Evolutionary conservation across 2,113 vertebrate genomes (phyloP).

Genomic region (Phrynocephalus versicolor): DNA sequence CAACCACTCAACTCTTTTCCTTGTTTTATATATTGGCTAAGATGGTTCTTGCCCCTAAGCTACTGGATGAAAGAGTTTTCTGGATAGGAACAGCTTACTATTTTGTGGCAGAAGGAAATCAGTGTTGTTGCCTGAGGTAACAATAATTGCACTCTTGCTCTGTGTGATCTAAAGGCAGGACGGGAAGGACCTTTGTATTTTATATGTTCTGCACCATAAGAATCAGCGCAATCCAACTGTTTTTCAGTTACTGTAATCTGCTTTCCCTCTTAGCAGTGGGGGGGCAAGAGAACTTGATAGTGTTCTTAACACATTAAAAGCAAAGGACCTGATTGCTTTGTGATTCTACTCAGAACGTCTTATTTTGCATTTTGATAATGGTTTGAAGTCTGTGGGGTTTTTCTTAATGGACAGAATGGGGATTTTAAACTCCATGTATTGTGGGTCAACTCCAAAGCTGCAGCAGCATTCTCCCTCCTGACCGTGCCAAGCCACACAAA

Average conservation of each 20-base stretch:
- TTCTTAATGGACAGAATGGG: too few relatives aligned
- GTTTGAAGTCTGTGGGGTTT: neutral
- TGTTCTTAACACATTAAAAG: neutral
- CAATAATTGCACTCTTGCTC: neutral
- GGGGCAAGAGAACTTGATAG: neutral
- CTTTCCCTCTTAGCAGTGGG: neutral
- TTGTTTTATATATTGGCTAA: neutral
- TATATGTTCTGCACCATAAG: neutral
- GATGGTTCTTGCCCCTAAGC: neutral
- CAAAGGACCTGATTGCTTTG: neutral
- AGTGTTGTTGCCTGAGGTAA: conserved; percentile 1
- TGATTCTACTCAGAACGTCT: neutral
- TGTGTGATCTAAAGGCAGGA: neutral
- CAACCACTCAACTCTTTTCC: neutral
- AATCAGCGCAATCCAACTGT: neutral
- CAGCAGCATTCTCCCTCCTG: neutral
- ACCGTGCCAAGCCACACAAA: too few relatives aligned
- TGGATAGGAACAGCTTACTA: neutral
- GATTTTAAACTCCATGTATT: neutral
- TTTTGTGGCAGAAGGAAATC: neutral
- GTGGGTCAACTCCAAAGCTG: neutral
- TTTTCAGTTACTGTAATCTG: neutral
- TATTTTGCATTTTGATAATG: neutral
- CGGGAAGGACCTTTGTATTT: neutral
- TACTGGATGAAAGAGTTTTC: neutral